Conservation (phyloP, 2,888 invertebrate genomes). For the Ophioninae sp. region DNA sequence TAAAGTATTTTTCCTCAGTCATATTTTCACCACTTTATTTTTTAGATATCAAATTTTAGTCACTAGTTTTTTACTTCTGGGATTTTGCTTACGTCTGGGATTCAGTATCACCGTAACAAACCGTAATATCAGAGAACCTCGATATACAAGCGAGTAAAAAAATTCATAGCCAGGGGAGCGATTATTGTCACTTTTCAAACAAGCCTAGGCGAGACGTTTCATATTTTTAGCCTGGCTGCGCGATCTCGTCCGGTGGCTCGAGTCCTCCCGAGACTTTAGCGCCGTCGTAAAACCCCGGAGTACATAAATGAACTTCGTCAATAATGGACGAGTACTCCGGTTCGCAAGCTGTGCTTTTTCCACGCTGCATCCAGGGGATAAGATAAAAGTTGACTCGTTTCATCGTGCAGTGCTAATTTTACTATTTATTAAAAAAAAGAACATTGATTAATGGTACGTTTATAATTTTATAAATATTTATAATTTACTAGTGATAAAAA, state of each 20-base stretch:
- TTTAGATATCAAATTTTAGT: background rate
- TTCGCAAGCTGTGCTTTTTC: conserved; percentile 39
- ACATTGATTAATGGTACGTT: conserved; percentile 59
- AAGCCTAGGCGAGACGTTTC: conserved; percentile 30
- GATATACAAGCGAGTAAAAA: conserved; percentile 17
- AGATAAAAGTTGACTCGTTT: conserved; percentile 70
- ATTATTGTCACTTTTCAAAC: conserved; percentile 23
- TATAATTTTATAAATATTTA: no score
- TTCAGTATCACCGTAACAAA: conserved; percentile 2
- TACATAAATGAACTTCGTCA: conserved; percentile 79
- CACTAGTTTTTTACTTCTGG: background rate
- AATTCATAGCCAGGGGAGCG: conserved; percentile 16
- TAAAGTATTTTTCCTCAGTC: no score
- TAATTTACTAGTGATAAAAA: conserved; percentile 73
- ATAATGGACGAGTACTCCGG: conserved; percentile 70
- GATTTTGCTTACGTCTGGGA: background rate
- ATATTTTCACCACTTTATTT: background rate
- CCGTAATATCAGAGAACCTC: conserved; percentile 19
- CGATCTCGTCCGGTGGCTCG: conserved; percentile 35
- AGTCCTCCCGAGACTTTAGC: conserved; percentile 73
- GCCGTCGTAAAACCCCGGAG: conserved; percentile 76
- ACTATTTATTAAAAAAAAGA: conserved; percentile 70
- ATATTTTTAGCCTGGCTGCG: conserved; percentile 70
- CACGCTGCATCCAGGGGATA: conserved; percentile 4
- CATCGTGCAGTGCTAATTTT: conserved; percentile 75